These are phyloP conservation scores for Drosophila mauritiana DNA, from an alignment of 1,140 invertebrate species.

Conservation along the genomic window DNA sequence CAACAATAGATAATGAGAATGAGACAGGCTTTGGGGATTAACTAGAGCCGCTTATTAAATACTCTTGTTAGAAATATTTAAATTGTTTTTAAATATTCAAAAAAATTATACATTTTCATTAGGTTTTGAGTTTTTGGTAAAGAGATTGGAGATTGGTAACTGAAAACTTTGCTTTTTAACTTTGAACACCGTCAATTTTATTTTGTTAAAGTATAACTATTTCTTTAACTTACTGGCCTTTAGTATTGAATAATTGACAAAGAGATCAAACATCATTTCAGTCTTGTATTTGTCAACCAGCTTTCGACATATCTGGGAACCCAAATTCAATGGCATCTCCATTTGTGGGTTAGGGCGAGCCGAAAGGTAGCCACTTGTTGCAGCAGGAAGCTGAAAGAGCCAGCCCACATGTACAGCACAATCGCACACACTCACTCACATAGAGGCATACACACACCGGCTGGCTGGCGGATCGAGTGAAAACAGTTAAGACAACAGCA, in stretches of 20 bases:
- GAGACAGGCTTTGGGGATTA: neutral
- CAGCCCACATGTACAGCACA: slow-evolving; percentile 65
- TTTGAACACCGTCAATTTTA: no score
- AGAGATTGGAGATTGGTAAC: no score
- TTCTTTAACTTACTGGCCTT: neutral
- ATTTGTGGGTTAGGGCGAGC: slow-evolving; percentile 40
- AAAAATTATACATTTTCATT: no score
- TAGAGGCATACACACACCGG: neutral
- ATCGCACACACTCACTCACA: slow-evolving; percentile 27
- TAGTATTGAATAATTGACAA: neutral
- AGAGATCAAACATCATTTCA: neutral
- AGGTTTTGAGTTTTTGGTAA: no score
- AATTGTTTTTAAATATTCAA: no score
- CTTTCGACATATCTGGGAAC: neutral
- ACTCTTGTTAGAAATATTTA: slow-evolving; percentile 7
- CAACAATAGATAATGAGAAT: slow-evolving; percentile 80
- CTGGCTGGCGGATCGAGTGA: slow-evolving; percentile 55
- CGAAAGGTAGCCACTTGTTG: slow-evolving; percentile 77
- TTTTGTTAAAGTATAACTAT: no score
- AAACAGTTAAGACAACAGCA: slow-evolving; percentile 79
- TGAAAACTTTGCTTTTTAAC: no score
- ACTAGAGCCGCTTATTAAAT: slow-evolving; percentile 8
- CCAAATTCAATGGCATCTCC: slow-evolving; percentile 2
- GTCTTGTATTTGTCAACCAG: slow-evolving; percentile 5
- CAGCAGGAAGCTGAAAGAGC: slow-evolving; percentile 62